Percentiles rank a stretch among this genome's conserved stretches.
Evolutionary conservation across 2,113 vertebrate genomes (phyloP).

Genomic region (Lagopus muta): DNA sequence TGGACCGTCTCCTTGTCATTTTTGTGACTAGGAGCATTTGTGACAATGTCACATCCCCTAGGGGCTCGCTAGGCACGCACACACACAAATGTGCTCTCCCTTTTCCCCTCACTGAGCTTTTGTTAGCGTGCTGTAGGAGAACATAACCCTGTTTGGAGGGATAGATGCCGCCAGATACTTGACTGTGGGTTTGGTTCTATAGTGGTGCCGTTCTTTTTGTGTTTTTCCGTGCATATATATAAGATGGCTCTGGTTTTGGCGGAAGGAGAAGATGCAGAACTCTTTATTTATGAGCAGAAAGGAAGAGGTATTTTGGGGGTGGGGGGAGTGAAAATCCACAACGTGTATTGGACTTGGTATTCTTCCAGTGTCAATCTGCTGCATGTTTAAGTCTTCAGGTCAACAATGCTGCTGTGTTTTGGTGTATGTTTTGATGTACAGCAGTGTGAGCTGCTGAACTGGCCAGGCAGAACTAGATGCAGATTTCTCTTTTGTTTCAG

Average conservation of each 20-base stretch:
- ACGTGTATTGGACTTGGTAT: neutral
- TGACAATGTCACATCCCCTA: neutral
- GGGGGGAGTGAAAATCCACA: neutral
- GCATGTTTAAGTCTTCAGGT: neutral
- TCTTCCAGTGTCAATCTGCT: neutral
- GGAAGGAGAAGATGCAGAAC: neutral
- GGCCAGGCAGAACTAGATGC: neutral
- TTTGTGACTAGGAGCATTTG: neutral
- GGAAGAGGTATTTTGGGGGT: neutral
- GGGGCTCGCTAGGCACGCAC: neutral
- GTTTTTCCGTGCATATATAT: neutral
- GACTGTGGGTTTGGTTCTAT: neutral
- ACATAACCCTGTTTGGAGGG: slow-evolving; percentile 2
- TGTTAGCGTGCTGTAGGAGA: neutral
- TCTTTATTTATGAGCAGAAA: neutral
- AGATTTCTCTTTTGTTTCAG: neutral
- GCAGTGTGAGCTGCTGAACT: neutral
- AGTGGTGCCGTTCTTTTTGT: neutral
- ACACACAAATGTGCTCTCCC: neutral
- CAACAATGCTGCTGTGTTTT: neutral
- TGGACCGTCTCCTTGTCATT: neutral
- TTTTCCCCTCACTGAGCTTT: neutral
- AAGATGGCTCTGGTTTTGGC: neutral
- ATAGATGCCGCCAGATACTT: neutral
- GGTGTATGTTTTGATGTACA: neutral